Percentiles rank a stretch among this genome's conserved stretches.
These are phyloP conservation scores for Congeria kusceri DNA, from an alignment of 2,888 invertebrate genomes.

Conservation along the genomic window DNA sequence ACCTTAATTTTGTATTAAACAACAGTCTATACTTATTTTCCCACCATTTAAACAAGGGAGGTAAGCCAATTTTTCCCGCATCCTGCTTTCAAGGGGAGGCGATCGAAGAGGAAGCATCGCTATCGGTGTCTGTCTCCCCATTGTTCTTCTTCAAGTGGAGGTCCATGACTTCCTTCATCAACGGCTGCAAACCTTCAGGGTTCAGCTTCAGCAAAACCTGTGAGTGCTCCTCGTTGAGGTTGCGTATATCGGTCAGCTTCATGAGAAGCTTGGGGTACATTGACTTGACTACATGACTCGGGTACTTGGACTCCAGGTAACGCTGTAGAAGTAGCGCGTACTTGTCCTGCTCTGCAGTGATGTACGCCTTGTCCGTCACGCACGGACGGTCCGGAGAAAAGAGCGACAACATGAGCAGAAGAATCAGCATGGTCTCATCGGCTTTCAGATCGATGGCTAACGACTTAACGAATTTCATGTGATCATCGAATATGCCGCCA, in stretches of 20 bases:
- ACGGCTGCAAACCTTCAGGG: conserved; percentile 95
- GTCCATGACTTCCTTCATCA: conserved; percentile 98
- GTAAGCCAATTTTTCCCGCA: too few relatives aligned
- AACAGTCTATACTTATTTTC: too few relatives aligned
- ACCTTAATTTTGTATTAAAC: too few relatives aligned
- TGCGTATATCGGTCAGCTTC: conserved; percentile 95
- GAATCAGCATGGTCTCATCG: conserved; percentile 96
- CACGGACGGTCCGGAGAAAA: conserved; percentile 94
- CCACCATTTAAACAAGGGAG: too few relatives aligned
- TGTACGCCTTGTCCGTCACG: conserved; percentile 86
- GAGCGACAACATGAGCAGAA: conserved; percentile 95
- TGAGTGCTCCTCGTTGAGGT: conserved; percentile 95
- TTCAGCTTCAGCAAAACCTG: conserved; percentile 97
- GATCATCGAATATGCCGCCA: conserved; percentile 84
- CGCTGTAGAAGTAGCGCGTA: conserved; percentile 83
- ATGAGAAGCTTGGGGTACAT: conserved; percentile 89
- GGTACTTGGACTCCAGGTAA: conserved; percentile 83
- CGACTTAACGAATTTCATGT: conserved; percentile 85
- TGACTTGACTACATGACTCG: conserved; percentile 76
- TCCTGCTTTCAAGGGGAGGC: background rate
- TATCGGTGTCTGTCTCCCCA: conserved; percentile 49
- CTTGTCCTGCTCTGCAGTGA: conserved; percentile 84
- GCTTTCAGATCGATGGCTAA: conserved; percentile 93
- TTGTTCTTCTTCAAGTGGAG: conserved; percentile 85
- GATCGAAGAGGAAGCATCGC: conserved; percentile 50